These are phyloP conservation scores for Altica lythri DNA, from an alignment of 2,888 invertebrate species.

Conservation along the genomic window DNA sequence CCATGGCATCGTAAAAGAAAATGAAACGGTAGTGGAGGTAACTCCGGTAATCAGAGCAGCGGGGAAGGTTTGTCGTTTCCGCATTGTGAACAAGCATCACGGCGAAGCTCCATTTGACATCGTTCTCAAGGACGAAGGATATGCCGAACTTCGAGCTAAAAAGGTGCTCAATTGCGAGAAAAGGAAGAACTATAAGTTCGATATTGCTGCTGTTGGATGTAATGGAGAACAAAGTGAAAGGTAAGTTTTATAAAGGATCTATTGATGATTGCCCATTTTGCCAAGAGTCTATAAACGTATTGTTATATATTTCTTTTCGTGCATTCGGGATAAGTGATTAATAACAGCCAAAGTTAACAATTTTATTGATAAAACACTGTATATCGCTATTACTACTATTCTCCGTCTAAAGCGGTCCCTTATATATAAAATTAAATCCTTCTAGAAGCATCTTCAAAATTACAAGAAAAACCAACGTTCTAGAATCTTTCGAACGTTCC, in stretches of 20 bases:
- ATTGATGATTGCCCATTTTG: too few species aligned
- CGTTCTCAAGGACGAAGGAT: conserved; percentile 63
- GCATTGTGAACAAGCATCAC: conserved; percentile 89
- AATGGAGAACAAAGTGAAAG: conserved; percentile 71
- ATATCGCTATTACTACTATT: too few species aligned
- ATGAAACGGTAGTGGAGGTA: conserved; percentile 89
- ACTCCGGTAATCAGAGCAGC: conserved; percentile 86
- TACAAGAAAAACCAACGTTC: too few species aligned
- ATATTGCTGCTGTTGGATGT: conserved; percentile 92
- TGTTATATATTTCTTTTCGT: too few species aligned
- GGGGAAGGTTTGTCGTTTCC: conserved; percentile 79
- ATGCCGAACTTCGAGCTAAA: conserved; percentile 82
- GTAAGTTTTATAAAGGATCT: conserved; percentile 51
- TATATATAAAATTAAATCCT: too few species aligned
- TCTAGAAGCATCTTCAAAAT: too few species aligned
- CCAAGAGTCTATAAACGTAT: too few species aligned
- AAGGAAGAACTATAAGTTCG: conserved; percentile 92
- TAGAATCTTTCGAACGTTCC: too few species aligned
- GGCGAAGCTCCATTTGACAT: conserved; percentile 86
- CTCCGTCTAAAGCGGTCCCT: too few species aligned
- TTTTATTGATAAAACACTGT: too few species aligned
- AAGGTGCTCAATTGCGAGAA: conserved; percentile 91
- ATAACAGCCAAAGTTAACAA: too few species aligned
- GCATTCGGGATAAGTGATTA: too few species aligned
- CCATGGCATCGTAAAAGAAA: conserved; percentile 90